A percentile compares a stretch with the other conserved stretches of the same genome.
These are phyloP conservation scores for Crocodylus rhombifer DNA, from an alignment of 2,797 vertebrate genomes.

Conservation along the genomic window DNA sequence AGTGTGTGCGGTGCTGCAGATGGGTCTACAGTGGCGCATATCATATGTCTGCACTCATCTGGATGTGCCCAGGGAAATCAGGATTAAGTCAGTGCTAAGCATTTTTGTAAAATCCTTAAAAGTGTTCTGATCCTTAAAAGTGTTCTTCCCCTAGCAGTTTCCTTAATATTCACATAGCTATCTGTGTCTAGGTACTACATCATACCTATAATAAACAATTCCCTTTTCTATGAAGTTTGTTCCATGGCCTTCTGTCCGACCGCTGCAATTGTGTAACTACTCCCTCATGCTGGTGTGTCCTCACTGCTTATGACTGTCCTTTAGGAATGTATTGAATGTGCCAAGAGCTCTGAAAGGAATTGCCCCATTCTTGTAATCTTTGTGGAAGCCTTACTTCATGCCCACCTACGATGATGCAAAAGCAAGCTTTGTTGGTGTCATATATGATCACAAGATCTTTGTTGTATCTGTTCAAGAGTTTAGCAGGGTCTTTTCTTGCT, in stretches of 20 bases:
- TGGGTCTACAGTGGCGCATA: no score
- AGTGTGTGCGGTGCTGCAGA: no score
- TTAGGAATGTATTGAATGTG: neutral
- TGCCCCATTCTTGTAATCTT: neutral
- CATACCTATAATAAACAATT: neutral
- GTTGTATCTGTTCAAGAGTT: neutral
- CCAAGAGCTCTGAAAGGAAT: neutral
- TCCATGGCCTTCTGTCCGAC: neutral
- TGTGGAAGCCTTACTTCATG: neutral
- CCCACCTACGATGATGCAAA: neutral
- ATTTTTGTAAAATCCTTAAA: neutral
- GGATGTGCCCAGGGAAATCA: no score
- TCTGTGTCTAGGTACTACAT: neutral
- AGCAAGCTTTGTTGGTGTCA: neutral
- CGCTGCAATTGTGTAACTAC: neutral
- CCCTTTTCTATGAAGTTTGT: rapidly evolving
- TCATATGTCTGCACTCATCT: no score
- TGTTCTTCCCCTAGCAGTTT: neutral
- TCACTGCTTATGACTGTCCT: neutral
- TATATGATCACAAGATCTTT: neutral
- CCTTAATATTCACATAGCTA: neutral
- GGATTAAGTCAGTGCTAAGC: neutral
- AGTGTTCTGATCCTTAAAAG: neutral
- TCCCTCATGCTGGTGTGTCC: neutral
- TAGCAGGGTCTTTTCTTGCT: neutral